phyloP scores from a whole-genome alignment of 1,140 invertebrate species.

The Galleria mellonella region DNA sequence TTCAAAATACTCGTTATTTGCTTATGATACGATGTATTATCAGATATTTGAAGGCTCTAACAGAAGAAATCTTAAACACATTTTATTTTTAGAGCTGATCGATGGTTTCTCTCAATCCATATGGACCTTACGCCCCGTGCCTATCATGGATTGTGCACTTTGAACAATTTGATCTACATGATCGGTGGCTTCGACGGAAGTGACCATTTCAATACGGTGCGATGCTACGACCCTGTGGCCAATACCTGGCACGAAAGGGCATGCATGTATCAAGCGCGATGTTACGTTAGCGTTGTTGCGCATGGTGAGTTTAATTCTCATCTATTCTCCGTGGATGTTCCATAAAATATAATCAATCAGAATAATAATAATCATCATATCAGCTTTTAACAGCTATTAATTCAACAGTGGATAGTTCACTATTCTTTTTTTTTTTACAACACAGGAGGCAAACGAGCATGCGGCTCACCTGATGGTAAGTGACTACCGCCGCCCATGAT shows the following conservation, averaged over 20 bases:
- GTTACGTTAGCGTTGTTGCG: conserved; percentile 85
- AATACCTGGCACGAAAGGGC: conserved; percentile 80
- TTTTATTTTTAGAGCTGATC: conserved; percentile 70
- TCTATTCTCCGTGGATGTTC: too few species aligned
- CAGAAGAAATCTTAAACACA: neutral
- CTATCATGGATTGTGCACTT: conserved; percentile 83
- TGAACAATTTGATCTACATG: conserved; percentile 83
- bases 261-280: conserved; percentile 84
- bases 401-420: too few species aligned
- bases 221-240: conserved; percentile 79
- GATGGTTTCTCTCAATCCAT: conserved; percentile 78
- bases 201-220: conserved; percentile 82
- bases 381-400: too few species aligned
- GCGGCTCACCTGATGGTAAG: too few species aligned
- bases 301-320: conserved; percentile 60
- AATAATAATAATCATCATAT: too few species aligned
- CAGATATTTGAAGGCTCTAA: too few species aligned
- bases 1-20: too few species aligned
- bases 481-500: too few species aligned
- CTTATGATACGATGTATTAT: too few species aligned
- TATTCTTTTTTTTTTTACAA: too few species aligned
- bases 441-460: too few species aligned
- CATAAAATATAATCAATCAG: too few species aligned
- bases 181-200: conserved; percentile 85
- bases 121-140: conserved; percentile 80